Evolutionary conservation across 2,888 invertebrate species (phyloP).

Genomic region (Endotricha flammealis): DNA sequence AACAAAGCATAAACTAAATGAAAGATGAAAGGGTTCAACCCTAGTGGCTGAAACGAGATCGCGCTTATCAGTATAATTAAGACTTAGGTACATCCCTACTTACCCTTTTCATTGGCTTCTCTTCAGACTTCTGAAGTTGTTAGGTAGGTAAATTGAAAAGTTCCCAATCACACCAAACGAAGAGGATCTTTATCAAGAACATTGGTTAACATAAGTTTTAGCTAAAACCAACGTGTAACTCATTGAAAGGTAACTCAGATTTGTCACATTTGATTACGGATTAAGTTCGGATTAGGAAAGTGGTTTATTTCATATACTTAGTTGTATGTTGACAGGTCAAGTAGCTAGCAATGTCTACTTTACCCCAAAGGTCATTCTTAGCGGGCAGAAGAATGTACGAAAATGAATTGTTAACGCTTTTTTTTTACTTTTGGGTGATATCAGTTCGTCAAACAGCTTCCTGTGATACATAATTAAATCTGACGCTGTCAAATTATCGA

Average conservation of each 20-base stretch:
- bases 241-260: no score
- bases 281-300: no score
- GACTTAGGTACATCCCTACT: constrained; percentile 15
- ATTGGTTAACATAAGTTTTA: neutral
- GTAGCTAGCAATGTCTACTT: no score
- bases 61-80: constrained; percentile 20
- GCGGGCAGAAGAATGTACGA: no score
- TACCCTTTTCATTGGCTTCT: constrained; percentile 19
- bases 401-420: no score
- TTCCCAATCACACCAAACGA: constrained; percentile 5
- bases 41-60: constrained; percentile 4
- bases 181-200: neutral
- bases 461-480: no score
- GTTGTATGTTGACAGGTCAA: no score
- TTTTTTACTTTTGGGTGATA: no score
- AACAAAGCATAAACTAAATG: neutral
- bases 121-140: constrained; percentile 12
- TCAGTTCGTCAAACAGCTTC: no score
- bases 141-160: constrained; percentile 16
- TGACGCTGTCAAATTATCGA: no score
- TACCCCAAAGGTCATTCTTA: no score
- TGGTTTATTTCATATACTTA: no score
- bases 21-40: neutral
- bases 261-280: constrained; percentile 12
- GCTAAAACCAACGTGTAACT: constrained; percentile 7